phyloP scores from a whole-genome alignment of 2,797 vertebrate genomes.

The Urocyon cinereoargenteus region DNA sequence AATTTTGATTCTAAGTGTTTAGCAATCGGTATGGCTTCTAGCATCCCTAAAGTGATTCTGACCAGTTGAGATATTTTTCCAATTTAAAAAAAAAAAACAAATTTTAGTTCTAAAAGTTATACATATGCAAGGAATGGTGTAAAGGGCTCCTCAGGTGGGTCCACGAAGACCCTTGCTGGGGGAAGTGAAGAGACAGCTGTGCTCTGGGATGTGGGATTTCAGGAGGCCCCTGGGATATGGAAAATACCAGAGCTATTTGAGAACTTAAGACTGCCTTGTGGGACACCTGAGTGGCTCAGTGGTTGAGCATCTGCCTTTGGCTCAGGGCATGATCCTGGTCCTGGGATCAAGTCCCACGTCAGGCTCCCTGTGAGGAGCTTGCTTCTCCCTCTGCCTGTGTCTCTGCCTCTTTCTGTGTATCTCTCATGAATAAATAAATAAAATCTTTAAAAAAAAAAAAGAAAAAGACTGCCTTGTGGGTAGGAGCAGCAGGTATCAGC shows the following conservation, averaged over 20 bases:
- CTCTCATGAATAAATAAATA: no score
- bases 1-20: slow-evolving; percentile 35
- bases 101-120: background rate
- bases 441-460: no score
- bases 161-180: background rate
- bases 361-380: no score
- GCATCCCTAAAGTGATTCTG: slow-evolving; percentile 40
- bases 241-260: background rate
- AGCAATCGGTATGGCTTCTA: background rate
- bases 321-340: no score
- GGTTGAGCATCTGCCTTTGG: no score
- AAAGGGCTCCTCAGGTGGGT: background rate
- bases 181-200: background rate
- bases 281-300: no score
- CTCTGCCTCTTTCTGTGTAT: no score
- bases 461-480: no score
- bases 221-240: background rate
- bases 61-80: slow-evolving; percentile 26
- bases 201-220: background rate
- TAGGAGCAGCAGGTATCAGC: background rate
- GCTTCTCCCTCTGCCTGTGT: no score
- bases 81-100: background rate
- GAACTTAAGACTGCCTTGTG: background rate
- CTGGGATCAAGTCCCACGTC: no score
- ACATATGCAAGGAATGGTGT: background rate